Evolutionary conservation across 2,888 invertebrate genomes (phyloP).

Genomic region (Hylaea fasciaria): DNA sequence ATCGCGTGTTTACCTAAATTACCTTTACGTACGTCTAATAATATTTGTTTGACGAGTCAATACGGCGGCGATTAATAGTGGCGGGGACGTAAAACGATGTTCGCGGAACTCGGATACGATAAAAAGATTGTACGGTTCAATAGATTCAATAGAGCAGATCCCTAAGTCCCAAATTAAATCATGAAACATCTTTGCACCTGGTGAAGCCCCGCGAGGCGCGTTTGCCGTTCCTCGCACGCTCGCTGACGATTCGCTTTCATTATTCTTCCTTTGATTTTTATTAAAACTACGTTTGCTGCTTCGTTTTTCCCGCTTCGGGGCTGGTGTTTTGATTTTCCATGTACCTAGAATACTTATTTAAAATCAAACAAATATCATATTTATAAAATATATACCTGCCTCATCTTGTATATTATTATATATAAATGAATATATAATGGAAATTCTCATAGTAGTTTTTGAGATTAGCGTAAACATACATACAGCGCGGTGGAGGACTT

Average conservation of each 20-base stretch:
- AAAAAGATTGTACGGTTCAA: slow-evolving; percentile 79
- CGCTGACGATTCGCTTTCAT: slow-evolving; percentile 71
- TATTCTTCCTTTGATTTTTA: slow-evolving; percentile 64
- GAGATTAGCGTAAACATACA: no score
- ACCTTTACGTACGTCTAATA: slow-evolving; percentile 31
- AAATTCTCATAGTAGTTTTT: no score
- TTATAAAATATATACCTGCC: no score
- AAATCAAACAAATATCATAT: no score
- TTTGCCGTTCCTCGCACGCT: slow-evolving; percentile 57
- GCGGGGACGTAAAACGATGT: slow-evolving; percentile 54
- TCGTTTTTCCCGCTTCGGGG: slow-evolving; percentile 27
- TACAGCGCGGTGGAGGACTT: no score
- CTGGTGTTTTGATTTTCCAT: slow-evolving; percentile 34
- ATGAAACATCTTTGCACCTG: slow-evolving; percentile 83
- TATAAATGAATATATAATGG: no score
- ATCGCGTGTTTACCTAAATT: slow-evolving; percentile 35
- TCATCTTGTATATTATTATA: no score
- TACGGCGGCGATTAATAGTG: slow-evolving; percentile 42
- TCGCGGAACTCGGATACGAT: slow-evolving; percentile 61
- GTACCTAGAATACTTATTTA: no score
- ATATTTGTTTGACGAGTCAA: slow-evolving; percentile 42
- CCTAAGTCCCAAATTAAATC: slow-evolving; percentile 85
- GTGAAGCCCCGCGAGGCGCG: slow-evolving; percentile 65
- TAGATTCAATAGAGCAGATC: slow-evolving; percentile 81
- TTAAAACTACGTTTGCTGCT: slow-evolving; percentile 45